Percentiles rank a stretch among this genome's conserved stretches.
phyloP scores from a whole-genome alignment of 2,797 vertebrate genomes.

The Epinephelus awoara region DNA sequence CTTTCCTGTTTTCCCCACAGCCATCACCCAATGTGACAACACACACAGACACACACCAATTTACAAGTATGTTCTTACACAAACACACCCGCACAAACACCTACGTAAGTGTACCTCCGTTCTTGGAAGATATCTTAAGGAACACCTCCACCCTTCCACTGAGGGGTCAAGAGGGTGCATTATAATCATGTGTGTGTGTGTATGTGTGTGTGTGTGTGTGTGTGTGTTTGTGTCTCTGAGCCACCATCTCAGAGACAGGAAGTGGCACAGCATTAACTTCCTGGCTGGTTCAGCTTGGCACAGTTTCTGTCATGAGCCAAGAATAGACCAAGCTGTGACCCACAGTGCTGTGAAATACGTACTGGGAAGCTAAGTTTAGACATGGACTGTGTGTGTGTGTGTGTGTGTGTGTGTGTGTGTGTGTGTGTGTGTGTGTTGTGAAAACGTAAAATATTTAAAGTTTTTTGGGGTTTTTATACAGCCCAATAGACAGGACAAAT shows the following conservation, averaged over 20 bases:
- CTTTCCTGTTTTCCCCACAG: slow-evolving; percentile 80
- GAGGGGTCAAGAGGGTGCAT: slow-evolving; percentile 31
- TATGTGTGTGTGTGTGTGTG: slow-evolving; percentile 33
- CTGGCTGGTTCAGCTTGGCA: slow-evolving; percentile 65
- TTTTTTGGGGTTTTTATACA: background rate
- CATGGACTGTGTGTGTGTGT: background rate
- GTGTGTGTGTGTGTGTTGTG: slow-evolving; percentile 6
- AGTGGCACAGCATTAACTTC: slow-evolving; percentile 71
- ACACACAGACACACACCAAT: slow-evolving; percentile 15
- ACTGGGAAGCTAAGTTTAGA: slow-evolving; percentile 65
- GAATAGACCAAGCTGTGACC: slow-evolving; percentile 64
- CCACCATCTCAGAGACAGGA: slow-evolving; percentile 59
- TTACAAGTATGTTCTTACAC: background rate
- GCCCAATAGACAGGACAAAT: no score
- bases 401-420: background rate
- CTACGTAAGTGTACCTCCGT: slow-evolving; percentile 53
- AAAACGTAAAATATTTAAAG: background rate
- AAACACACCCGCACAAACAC: slow-evolving; percentile 29
- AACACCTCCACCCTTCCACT: slow-evolving; percentile 73
- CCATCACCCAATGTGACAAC: slow-evolving; percentile 50
- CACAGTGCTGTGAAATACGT: background rate
- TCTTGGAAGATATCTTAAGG: slow-evolving; percentile 59
- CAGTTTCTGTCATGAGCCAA: slow-evolving; percentile 55
- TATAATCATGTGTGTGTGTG: slow-evolving; percentile 8
- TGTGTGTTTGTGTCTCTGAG: slow-evolving; percentile 24